phyloP scores from a whole-genome alignment of 1,140 invertebrate genomes.

The Cyclargus thomasi region DNA sequence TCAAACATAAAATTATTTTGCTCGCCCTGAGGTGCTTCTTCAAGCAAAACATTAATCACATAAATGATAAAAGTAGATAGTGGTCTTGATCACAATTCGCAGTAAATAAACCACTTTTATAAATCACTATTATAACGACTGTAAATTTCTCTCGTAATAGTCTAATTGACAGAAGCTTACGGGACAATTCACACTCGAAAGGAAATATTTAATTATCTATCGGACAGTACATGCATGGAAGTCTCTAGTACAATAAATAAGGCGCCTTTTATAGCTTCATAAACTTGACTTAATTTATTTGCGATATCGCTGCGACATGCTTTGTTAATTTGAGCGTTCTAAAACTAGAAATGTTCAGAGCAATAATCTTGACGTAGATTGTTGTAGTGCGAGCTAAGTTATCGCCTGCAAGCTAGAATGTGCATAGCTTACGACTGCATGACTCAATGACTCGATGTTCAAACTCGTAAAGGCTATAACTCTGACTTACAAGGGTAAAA shows the following conservation, averaged over 20 bases:
- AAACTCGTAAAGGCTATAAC: too few relatives aligned
- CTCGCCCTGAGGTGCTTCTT: not conserved
- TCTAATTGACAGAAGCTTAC: not conserved
- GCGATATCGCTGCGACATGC: not conserved
- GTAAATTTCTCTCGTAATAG: not conserved
- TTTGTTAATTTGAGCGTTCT: constrained; percentile 2
- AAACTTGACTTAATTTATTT: constrained; percentile 4
- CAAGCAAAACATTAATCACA: not conserved
- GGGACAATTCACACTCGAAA: not conserved
- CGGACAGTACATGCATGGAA: not conserved
- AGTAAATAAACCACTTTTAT: not conserved
- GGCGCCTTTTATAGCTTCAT: not conserved
- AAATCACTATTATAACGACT: not conserved
- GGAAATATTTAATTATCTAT: not conserved
- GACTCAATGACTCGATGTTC: too few relatives aligned
- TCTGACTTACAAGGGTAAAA: too few relatives aligned
- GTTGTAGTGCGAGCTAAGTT: not conserved
- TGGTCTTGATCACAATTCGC: not conserved
- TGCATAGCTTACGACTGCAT: not conserved
- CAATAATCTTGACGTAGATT: constrained; percentile 1
- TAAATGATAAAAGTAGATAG: too few relatives aligned
- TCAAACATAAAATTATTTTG: not conserved
- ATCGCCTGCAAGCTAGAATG: not conserved
- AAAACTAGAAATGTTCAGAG: constrained; percentile 8
- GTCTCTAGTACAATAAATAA: not conserved